phyloP scores from a whole-genome alignment of 2,888 invertebrate genomes.

The Drosophila parthenogenetica region DNA sequence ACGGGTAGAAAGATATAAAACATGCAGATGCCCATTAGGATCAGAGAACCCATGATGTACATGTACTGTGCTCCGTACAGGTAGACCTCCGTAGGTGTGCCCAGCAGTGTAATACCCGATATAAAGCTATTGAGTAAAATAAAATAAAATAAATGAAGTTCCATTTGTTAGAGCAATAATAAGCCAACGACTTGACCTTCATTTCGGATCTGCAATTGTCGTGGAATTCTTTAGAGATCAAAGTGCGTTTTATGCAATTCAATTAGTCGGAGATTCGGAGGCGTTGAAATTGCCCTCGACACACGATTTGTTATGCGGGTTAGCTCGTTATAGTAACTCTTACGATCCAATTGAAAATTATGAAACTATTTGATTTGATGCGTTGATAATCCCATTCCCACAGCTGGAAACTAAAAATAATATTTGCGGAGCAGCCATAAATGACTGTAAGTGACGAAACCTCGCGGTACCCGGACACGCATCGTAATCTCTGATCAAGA shows the following conservation, averaged over 20 bases:
- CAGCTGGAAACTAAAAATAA: constrained; percentile 20
- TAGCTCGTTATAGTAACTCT: constrained; percentile 8
- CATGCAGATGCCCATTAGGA: constrained; percentile 87
- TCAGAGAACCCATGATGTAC: constrained; percentile 87
- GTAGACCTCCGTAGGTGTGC: constrained; percentile 92
- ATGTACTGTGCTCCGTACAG: constrained; percentile 91
- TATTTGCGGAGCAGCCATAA: constrained; percentile 26
- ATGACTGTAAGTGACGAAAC: constrained; percentile 36
- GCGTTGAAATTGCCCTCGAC: constrained; percentile 21
- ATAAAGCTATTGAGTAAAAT: constrained; percentile 87
- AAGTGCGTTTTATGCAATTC: constrained; percentile 77
- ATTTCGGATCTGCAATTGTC: constrained; percentile 12
- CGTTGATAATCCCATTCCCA: constrained; percentile 47
- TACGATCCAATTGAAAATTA: constrained; percentile 53
- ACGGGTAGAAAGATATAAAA: constrained; percentile 89
- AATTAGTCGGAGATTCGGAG: constrained; percentile 53
- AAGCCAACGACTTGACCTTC: constrained; percentile 62
- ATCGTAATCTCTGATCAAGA: background rate
- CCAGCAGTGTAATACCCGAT: constrained; percentile 91
- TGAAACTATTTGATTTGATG: constrained; percentile 66
- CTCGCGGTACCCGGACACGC: constrained; percentile 7
- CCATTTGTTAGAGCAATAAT: background rate
- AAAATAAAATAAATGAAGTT: background rate
- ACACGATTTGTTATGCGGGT: constrained; percentile 21
- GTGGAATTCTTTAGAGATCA: constrained; percentile 51